Evolutionary conservation across 2,888 invertebrate species (phyloP).

Genomic region (Tetanocera ferruginea): DNA sequence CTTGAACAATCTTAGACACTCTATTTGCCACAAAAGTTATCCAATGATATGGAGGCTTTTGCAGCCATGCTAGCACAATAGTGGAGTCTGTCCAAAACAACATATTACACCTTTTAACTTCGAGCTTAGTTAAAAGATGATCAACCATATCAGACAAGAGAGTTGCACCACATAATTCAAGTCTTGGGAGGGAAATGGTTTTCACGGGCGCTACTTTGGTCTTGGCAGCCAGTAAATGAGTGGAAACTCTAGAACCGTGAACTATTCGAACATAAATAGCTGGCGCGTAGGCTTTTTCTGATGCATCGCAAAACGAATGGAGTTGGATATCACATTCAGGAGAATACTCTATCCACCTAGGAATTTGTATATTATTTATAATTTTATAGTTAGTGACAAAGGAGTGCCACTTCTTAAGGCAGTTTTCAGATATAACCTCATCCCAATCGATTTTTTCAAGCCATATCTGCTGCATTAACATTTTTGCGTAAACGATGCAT

Average conservation of each 20-base stretch:
- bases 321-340: not conserved
- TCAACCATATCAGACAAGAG: no score
- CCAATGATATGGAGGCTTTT: not conserved
- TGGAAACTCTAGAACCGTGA: not conserved
- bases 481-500: no score
- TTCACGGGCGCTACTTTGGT: not conserved
- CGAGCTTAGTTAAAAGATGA: no score
- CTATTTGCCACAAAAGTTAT: not conserved
- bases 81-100: not conserved
- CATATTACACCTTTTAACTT: no score
- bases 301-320: not conserved
- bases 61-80: not conserved
- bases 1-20: conserved; percentile 36
- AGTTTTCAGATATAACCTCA: not conserved
- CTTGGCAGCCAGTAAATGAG: not conserved
- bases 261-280: not conserved
- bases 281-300: conserved; percentile 1
- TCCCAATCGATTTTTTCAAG: not conserved
- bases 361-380: conserved; percentile 4
- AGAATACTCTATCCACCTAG: not conserved
- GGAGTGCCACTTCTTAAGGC: not conserved
- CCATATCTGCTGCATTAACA: no score
- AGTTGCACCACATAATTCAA: no score
- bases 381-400: not conserved
- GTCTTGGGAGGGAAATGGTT: not conserved